Evolutionary conservation across 1,140 invertebrate species (phyloP).

Genomic region (Myzus persicae): DNA sequence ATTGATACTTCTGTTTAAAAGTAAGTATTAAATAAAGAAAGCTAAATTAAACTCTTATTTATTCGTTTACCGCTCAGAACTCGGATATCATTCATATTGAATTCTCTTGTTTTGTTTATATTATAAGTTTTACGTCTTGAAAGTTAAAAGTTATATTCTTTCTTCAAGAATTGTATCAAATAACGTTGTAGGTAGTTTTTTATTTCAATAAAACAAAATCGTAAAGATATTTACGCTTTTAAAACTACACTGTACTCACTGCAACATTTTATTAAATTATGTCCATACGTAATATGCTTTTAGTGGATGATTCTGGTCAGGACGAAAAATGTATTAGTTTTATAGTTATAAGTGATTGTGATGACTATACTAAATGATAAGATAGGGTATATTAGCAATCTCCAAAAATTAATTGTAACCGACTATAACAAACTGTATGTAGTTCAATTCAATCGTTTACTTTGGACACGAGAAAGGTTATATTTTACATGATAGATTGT

Average conservation of each 20-base stretch:
- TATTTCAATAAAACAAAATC: neutral
- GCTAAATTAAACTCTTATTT: neutral
- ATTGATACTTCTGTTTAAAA: neutral
- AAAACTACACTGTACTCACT: no score
- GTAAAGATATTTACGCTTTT: neutral
- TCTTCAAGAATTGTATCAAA: neutral
- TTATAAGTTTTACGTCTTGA: conserved; percentile 1
- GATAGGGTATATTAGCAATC: no score
- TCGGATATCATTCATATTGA: neutral
- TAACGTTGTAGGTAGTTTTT: neutral
- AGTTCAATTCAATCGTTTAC: neutral
- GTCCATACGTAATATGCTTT: fast-evolving
- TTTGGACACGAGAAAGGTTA: neutral
- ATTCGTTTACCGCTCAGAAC: neutral
- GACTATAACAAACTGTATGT: no score
- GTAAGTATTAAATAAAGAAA: neutral
- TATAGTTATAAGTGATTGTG: neutral
- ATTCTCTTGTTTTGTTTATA: neutral
- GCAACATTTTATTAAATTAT: neutral
- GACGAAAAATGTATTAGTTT: neutral
- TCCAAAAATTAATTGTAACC: no score
- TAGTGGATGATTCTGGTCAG: fast-evolving
- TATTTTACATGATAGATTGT: neutral
- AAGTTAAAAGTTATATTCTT: neutral
- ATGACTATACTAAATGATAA: neutral